These are phyloP conservation scores for Embiotoca jacksoni DNA, from an alignment of 2,113 vertebrate genomes.

Conservation along the genomic window DNA sequence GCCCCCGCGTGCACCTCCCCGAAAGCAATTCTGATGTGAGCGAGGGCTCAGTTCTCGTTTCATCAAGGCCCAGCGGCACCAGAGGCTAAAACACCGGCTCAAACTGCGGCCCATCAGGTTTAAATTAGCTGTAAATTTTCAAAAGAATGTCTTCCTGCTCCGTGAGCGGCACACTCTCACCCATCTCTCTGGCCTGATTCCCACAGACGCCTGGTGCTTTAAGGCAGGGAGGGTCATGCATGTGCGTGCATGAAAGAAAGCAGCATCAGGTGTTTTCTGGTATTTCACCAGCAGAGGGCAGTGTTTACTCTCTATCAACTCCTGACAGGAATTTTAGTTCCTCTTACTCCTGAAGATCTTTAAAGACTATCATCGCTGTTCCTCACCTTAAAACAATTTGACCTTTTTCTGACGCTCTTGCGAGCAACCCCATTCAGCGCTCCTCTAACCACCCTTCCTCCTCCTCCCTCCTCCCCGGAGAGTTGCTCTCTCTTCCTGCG, in stretches of 20 bases:
- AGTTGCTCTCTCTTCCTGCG: conserved; percentile 13
- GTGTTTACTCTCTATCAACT: neutral
- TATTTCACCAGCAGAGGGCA: conserved; percentile 58
- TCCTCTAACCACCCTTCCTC: neutral
- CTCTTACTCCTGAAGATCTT: conserved; percentile 1
- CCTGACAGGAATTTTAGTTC: neutral
- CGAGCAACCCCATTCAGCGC: conserved; percentile 44
- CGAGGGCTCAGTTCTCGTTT: conserved; percentile 48
- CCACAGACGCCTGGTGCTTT: conserved; percentile 56
- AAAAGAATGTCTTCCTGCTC: conserved; percentile 70
- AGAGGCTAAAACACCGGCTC: conserved; percentile 55
- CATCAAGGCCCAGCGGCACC: conserved; percentile 44
- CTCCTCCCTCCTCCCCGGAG: neutral
- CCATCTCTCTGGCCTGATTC: conserved; percentile 62
- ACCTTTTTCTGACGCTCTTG: conserved; percentile 39
- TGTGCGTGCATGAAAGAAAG: neutral
- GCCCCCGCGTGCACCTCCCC: conserved; percentile 22
- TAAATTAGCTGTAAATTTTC: conserved; percentile 80
- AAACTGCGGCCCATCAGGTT: conserved; percentile 77
- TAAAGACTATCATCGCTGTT: conserved; percentile 1
- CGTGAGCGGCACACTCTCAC: conserved; percentile 68
- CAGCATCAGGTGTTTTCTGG: neutral
- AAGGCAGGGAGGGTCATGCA: conserved; percentile 9
- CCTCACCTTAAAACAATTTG: conserved; percentile 41
- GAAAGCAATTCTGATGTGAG: conserved; percentile 45